These are phyloP conservation scores for Protophormia terraenovae DNA, from an alignment of 2,888 invertebrate genomes.

Conservation along the genomic window DNA sequence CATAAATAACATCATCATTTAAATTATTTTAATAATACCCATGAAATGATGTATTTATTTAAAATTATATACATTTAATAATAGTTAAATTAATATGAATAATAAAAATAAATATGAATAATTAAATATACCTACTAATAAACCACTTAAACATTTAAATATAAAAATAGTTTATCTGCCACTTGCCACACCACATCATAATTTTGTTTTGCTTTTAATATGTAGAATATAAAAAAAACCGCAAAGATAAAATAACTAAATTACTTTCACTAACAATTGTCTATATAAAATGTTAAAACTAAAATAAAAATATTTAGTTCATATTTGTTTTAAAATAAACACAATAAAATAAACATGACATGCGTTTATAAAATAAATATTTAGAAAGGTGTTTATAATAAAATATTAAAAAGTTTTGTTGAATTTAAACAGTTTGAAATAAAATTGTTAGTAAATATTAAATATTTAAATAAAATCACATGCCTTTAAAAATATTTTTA, in stretches of 20 bases:
- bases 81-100: too few relatives aligned
- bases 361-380: constrained; percentile 18
- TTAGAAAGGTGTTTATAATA: neutral
- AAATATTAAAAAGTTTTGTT: neutral
- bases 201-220: constrained; percentile 15
- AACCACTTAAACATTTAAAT: constrained; percentile 34
- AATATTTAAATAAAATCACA: too few relatives aligned
- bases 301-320: neutral
- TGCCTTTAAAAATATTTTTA: constrained; percentile 1
- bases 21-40: too few relatives aligned
- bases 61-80: too few relatives aligned
- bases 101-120: neutral
- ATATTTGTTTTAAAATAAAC: neutral
- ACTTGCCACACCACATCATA: constrained; percentile 70
- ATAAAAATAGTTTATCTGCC: constrained; percentile 50
- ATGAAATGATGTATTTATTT: too few relatives aligned
- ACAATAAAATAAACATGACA: neutral
- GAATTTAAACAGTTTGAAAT: neutral
- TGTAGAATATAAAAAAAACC: constrained; percentile 1
- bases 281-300: neutral
- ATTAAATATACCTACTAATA: neutral
- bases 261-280: constrained; percentile 1
- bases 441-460: constrained; percentile 6
- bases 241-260: constrained; percentile 18
- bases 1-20: too few relatives aligned